phyloP scores from a whole-genome alignment of 92 coral and sea anemone species.

The Zoanthus sansibaricus region DNA sequence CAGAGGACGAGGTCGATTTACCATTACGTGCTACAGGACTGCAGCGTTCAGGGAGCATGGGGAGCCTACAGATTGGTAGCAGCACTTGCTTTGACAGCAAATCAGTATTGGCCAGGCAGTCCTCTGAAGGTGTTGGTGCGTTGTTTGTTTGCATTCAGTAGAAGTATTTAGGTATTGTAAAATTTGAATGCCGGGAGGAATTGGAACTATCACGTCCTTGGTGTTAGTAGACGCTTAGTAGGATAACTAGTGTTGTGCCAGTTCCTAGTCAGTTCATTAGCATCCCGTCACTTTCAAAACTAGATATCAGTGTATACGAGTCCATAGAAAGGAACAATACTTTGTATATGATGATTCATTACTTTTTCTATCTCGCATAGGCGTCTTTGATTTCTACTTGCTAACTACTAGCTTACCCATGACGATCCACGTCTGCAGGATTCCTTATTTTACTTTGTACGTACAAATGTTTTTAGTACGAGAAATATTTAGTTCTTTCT shows the following conservation, averaged over 20 bases:
- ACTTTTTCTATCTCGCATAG: neutral
- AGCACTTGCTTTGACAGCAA: slow-evolving; percentile 71
- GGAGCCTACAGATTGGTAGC: slow-evolving; percentile 74
- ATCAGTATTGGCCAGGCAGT: slow-evolving; percentile 65
- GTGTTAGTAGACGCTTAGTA: neutral
- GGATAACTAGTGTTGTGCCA: too few relatives aligned
- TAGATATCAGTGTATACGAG: neutral
- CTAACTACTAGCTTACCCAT: too few relatives aligned
- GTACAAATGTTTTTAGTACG: neutral
- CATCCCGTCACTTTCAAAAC: neutral
- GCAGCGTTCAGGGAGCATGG: slow-evolving; percentile 86
- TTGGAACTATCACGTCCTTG: neutral
- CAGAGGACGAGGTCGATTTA: slow-evolving; percentile 68
- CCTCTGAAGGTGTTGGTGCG: slow-evolving; percentile 75
- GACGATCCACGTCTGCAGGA: too few relatives aligned
- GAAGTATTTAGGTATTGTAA: neutral
- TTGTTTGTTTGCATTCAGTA: neutral
- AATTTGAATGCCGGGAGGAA: neutral
- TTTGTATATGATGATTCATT: neutral
- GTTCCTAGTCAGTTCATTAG: neutral
- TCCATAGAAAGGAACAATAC: neutral
- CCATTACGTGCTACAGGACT: slow-evolving; percentile 47
- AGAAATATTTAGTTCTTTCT: neutral
- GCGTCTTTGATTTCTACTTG: too few relatives aligned
- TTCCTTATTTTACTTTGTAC: neutral